Conservation (phyloP, 1,140 invertebrate species). For the Drosophila sp. region DNA sequence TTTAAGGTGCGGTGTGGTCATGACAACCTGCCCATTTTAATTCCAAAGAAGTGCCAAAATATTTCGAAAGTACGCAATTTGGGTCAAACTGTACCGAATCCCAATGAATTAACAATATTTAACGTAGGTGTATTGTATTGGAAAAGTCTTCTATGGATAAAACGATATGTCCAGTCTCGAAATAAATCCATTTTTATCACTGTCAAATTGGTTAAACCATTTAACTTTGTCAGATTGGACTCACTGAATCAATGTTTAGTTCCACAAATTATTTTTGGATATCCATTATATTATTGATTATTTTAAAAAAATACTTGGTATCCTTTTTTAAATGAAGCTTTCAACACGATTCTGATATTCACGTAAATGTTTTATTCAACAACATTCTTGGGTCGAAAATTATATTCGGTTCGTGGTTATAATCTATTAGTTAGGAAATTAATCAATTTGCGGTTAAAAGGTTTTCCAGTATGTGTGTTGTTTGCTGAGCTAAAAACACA, state of each 20-base stretch:
- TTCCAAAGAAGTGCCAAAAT: neutral
- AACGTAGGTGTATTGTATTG: too few relatives aligned
- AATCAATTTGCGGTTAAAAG: too few relatives aligned
- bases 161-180: too few relatives aligned
- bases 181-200: too few relatives aligned
- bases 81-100: constrained; percentile 5
- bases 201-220: too few relatives aligned
- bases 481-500: too few relatives aligned
- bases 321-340: neutral
- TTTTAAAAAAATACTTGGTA: neutral
- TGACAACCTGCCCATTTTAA: neutral
- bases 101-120: neutral
- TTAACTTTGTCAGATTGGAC: too few relatives aligned
- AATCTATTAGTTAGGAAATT: too few relatives aligned
- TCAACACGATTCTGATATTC: neutral
- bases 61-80: neutral
- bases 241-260: neutral
- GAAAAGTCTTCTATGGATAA: too few relatives aligned
- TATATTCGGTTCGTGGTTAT: neutral
- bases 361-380: neutral
- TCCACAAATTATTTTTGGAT: neutral
- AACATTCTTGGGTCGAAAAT: too few relatives aligned
- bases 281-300: neutral
- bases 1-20: neutral
- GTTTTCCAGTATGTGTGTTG: too few relatives aligned